phyloP scores from a whole-genome alignment of 2,113 vertebrate genomes.

The Pseudorectes ferrugineus region DNA sequence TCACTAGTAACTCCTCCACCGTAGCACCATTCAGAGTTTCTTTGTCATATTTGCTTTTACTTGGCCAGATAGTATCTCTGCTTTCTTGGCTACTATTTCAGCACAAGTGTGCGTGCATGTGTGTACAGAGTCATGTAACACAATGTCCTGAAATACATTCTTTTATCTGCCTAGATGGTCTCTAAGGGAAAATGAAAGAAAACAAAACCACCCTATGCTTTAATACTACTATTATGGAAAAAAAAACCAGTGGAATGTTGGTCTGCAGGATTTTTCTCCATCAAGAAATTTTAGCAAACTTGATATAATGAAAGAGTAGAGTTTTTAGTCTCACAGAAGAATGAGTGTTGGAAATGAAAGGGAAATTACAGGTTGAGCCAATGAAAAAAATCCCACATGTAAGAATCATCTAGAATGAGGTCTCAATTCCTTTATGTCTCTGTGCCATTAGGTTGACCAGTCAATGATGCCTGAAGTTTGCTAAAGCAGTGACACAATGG shows the following conservation, averaged over 20 bases:
- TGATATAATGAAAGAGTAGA: neutral
- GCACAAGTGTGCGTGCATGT: neutral
- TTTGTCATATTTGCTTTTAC: neutral
- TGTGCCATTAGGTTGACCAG: neutral
- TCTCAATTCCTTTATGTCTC: neutral
- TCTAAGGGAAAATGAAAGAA: neutral
- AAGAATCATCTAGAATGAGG: neutral
- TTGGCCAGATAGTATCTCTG: neutral
- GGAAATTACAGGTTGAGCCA: neutral
- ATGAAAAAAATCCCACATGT: neutral
- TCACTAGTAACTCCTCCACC: neutral
- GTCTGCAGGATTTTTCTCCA: neutral
- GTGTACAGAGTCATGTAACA: neutral
- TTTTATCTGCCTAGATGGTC: neutral
- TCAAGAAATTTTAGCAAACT: neutral
- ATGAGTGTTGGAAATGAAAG: neutral
- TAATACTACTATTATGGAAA: neutral
- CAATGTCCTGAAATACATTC: conserved; percentile 4
- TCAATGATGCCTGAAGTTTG: neutral
- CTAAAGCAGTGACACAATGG: neutral
- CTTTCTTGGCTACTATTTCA: neutral
- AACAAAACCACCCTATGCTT: neutral
- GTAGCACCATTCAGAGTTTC: neutral
- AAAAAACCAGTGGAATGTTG: neutral
- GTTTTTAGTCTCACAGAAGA: neutral